A percentile compares a stretch with the other conserved stretches of the same genome.
These are phyloP conservation scores for Boleophthalmus pectinirostris DNA, from an alignment of 2,113 vertebrate species.

Conservation along the genomic window DNA sequence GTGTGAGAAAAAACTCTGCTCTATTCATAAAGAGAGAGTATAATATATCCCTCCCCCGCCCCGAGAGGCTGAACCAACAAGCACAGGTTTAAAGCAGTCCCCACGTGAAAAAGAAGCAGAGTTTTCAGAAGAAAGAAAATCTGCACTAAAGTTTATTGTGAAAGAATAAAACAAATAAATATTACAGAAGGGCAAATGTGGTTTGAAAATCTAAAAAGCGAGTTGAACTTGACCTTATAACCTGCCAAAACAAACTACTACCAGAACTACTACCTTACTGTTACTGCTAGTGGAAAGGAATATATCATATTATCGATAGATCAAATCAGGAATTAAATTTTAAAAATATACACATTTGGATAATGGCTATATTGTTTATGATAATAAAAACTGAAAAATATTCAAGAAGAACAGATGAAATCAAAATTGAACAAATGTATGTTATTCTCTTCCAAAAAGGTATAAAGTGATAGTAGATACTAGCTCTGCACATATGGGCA, in stretches of 20 bases:
- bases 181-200: neutral
- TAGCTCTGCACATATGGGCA: no score
- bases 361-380: no score
- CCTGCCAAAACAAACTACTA: neutral
- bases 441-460: no score
- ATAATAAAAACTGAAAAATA: no score
- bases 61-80: slow-evolving; percentile 40
- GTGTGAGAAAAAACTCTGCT: slow-evolving; percentile 65
- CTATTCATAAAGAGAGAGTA: slow-evolving; percentile 72
- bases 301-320: no score
- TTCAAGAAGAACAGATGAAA: no score
- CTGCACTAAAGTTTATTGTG: neutral
- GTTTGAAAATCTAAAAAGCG: neutral
- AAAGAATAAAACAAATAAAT: neutral
- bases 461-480: no score
- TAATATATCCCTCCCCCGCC: slow-evolving; percentile 54
- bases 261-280: neutral
- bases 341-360: no score
- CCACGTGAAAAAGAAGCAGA: slow-evolving; percentile 5
- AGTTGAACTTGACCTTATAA: neutral
- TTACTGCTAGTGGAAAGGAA: no score
- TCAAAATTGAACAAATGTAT: no score
- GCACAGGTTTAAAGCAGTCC: slow-evolving; percentile 45
- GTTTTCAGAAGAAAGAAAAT: slow-evolving; percentile 2
- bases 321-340: no score